Evolutionary conservation across 1,140 invertebrate species (phyloP), one percentile per base, ranked within the genome.

Genomic region (Chrysopa pallens): DNA sequence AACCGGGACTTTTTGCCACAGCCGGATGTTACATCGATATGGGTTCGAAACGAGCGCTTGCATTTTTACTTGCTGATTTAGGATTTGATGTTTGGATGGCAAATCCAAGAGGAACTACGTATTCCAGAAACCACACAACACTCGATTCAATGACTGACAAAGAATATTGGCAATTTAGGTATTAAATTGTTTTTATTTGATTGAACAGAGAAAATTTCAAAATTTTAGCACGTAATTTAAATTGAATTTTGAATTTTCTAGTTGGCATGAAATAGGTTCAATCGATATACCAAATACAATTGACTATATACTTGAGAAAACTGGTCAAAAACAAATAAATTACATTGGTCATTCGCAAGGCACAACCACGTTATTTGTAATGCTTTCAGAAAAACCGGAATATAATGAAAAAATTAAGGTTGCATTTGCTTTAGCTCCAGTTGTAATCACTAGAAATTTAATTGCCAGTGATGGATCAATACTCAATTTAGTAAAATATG

Each of bases 281-380:
- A 74, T 70, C 48, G 81, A 84, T 58, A 46, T 83, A 13, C 77
- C 80, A n/a, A 69, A 78, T 1, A 70, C 72, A 50, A 60, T 87
- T 31, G 69, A 81, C 52, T 74, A 76, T 52, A 67, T 80, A n/a
- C 47, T 82, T 6, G 57, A 60, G 2, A 51, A 48, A 29, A 81
- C 76, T 6, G 59, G 58, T 4, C 55, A 61, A 8, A 49, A 53
- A 28, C 60, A 70, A 42, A 42, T 81, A 38, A 61, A 66, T 35
- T 83, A 80, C 50, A 62, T 82, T 13, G 80, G 76, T 2, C 75
- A 78, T 56, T 72, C 70, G 3, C 68, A 71, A 56, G 72, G 73
- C 29, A 70, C 67, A 1, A 74, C 72, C 0, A 55, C 54, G 0
- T 72, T 73, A 43, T 67, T 74, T 17, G 68, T 73, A 0, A 53